Evolutionary conservation across 2,797 vertebrate species (phyloP).

Genomic region (Margarornis squamiger): DNA sequence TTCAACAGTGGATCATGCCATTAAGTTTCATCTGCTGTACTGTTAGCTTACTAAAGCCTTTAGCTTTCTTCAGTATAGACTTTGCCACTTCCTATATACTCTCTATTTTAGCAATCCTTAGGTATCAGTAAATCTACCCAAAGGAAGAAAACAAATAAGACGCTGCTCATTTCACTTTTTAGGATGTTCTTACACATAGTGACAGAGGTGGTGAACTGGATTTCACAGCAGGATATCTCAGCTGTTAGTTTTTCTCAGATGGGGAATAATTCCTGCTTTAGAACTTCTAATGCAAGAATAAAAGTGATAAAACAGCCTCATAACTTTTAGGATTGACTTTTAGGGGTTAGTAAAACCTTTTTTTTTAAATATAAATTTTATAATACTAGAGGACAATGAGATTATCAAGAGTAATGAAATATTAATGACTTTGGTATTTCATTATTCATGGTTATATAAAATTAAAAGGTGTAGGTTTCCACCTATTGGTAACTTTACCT

Average conservation of each 20-base stretch:
- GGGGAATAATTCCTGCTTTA: neutral
- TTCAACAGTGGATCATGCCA: neutral
- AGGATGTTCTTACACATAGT: neutral
- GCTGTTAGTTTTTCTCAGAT: neutral
- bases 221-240: neutral
- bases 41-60: neutral
- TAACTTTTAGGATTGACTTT: conserved; percentile 5
- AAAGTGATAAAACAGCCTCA: neutral
- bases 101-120: neutral
- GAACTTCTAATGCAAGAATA: neutral
- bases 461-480: neutral
- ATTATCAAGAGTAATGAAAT: neutral
- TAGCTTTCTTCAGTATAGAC: neutral
- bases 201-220: neutral
- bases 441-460: neutral
- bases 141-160: neutral
- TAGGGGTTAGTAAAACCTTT: neutral
- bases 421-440: neutral
- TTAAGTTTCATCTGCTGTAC: neutral
- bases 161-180: neutral
- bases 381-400: neutral
- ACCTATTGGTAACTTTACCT: neutral
- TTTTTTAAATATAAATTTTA: neutral
- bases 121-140: neutral
- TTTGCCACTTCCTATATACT: neutral